These are phyloP conservation scores for Lottia gigantea DNA, from an alignment of 2,888 invertebrate genomes.

Conservation along the genomic window DNA sequence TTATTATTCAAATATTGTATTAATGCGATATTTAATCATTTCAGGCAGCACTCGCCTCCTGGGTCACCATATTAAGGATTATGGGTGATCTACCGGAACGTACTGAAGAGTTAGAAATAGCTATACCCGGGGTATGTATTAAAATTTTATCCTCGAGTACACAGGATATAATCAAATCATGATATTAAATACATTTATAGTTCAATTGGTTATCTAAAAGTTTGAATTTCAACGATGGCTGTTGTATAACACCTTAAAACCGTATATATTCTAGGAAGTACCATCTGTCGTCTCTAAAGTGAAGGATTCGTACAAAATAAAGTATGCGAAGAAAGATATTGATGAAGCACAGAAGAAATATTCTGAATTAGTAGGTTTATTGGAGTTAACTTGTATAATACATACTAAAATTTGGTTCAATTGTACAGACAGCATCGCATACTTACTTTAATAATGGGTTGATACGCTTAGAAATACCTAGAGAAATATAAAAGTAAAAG, in stretches of 20 bases:
- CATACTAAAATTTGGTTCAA: too few relatives aligned
- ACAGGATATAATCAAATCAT: too few relatives aligned
- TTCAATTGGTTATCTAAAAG: too few relatives aligned
- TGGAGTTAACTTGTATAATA: too few relatives aligned
- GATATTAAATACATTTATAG: too few relatives aligned
- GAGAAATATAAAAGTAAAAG: too few relatives aligned
- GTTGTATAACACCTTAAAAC: background rate
- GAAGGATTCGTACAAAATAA: constrained; percentile 40
- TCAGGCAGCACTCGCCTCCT: constrained; percentile 57
- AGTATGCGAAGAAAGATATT: constrained; percentile 53
- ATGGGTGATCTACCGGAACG: constrained; percentile 60
- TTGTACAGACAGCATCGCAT: too few relatives aligned
- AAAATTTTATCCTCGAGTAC: too few relatives aligned
- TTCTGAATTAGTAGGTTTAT: constrained; percentile 48
- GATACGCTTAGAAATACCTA: too few relatives aligned
- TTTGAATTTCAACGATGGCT: background rate
- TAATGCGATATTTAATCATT: constrained; percentile 23
- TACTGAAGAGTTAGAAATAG: constrained; percentile 39
- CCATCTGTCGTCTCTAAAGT: constrained; percentile 42
- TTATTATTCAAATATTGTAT: too few relatives aligned
- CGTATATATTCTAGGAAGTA: constrained; percentile 31
- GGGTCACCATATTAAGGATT: constrained; percentile 57
- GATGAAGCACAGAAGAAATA: constrained; percentile 56
- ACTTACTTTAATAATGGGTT: too few relatives aligned
- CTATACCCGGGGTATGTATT: constrained; percentile 52